A percentile compares a stretch with the other conserved stretches of the same genome.
Evolutionary conservation across 2,888 invertebrate species (phyloP).

Genomic region (Ornithoptera priamus): DNA sequence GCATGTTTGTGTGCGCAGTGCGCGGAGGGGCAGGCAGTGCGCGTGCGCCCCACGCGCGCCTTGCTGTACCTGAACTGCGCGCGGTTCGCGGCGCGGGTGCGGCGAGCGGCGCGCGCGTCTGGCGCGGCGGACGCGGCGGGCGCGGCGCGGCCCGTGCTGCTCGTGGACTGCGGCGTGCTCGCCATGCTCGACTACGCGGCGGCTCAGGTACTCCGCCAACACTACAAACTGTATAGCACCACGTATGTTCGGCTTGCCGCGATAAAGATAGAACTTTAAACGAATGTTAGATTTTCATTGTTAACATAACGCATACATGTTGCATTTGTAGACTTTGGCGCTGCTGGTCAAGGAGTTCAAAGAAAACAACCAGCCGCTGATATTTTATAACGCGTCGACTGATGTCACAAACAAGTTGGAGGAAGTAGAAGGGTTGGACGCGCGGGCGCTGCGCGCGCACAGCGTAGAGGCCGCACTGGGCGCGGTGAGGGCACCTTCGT

Average conservation of each 20-base stretch:
- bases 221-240: too few species aligned
- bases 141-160: constrained; percentile 52
- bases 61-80: constrained; percentile 84
- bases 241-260: too few species aligned
- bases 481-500: constrained; percentile 27
- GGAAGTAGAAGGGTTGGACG: constrained; percentile 41
- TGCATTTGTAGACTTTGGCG: constrained; percentile 75
- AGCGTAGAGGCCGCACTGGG: constrained; percentile 25
- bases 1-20: constrained; percentile 63
- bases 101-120: constrained; percentile 46
- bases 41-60: constrained; percentile 78
- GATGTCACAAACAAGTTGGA: constrained; percentile 44
- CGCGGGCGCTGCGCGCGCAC: constrained; percentile 40
- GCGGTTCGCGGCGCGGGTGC: constrained; percentile 52
- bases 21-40: constrained; percentile 30
- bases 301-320: too few species aligned
- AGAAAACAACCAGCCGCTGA: constrained; percentile 68
- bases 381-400: constrained; percentile 65
- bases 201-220: constrained; percentile 69
- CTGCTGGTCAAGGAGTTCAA: constrained; percentile 79
- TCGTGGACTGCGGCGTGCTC: constrained; percentile 83
- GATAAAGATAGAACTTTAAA: too few species aligned
- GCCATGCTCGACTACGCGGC: constrained; percentile 85
- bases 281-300: too few species aligned
- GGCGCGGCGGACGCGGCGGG: constrained; percentile 42